Conservation (phyloP, 2,797 vertebrate genomes). For the Tapera naevia region DNA sequence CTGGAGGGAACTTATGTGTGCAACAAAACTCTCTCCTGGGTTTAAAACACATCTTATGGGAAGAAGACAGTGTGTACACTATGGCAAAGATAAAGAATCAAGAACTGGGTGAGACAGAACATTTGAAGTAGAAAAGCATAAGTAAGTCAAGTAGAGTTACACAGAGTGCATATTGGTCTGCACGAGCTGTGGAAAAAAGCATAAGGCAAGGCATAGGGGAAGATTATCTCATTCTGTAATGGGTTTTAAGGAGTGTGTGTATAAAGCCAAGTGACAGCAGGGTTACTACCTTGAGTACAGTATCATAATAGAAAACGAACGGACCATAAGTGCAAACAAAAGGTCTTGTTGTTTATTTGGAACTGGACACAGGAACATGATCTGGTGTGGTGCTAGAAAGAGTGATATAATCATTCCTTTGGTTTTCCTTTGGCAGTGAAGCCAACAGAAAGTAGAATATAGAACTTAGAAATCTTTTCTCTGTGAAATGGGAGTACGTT, state of each 20-base stretch:
- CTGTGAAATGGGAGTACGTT: not conserved
- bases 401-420: not conserved
- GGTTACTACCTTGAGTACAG: not conserved
- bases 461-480: not conserved
- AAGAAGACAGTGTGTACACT: not conserved
- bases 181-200: not conserved
- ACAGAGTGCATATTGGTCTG: not conserved
- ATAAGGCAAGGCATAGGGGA: not conserved
- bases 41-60: not conserved
- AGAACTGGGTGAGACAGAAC: not conserved
- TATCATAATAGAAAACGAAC: not conserved
- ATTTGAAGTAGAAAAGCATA: not conserved
- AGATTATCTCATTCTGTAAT: not conserved
- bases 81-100: not conserved
- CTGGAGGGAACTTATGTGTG: not conserved
- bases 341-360: not conserved
- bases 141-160: not conserved
- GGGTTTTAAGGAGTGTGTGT: not conserved
- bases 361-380: not conserved
- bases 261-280: not conserved
- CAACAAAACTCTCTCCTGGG: not conserved
- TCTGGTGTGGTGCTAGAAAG: not conserved
- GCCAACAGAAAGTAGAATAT: not conserved
- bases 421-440: not conserved
- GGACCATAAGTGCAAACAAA: not conserved